Base-by-base conservation (phyloP, 2,888 invertebrate species). In the Catocala nupta region DNA sequence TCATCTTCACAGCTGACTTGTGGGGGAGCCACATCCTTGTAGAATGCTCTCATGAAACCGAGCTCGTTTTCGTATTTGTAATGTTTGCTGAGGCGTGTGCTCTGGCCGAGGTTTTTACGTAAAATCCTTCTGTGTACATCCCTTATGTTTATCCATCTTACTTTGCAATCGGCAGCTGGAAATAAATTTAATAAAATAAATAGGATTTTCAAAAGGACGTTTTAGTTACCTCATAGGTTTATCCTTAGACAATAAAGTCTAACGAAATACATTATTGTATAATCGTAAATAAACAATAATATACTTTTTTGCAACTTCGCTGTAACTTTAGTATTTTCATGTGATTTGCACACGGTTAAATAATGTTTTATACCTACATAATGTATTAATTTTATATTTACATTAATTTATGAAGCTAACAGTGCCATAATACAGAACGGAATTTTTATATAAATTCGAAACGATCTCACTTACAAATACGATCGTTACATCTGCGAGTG, bases 141-240 rank as follows among this genome's bases (percentile, higher is more conserved):
- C 63, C 94, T 82, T 74, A 94, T 93, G 65, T 93, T 91, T 45
- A 93, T 88, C 94, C 94, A 94, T 71, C 94, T 81, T 1, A 89
- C 80, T 85, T 94, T 94, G 68, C 94, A 94, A 55, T 90, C 91
- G 0, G 83, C 84, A 44, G 92, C 94, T 94, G 80, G 34, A 86
- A 89, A 64, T 48, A 68, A 67, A 61, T 52, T 52, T 13, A 36
- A 34, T 11, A 57, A 65, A 33, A 43, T 8, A 44, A 51, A 39
- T 50, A 11, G 25, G 25, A 25, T 3, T 25, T 1, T 25, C 25
- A 25, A 25, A 25, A 25, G 25, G 3, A 25, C 25, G 25, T 25
- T 25, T 25, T 3, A 25, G 25, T 3, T 25, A 25, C 25, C 25
- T 25, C 25, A 25, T 25, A 4, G 25, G 4, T 25, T 4, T 25